Evolutionary conservation across 2,113 vertebrate species (phyloP).

Genomic region (Ptychochromis oligacanthus): DNA sequence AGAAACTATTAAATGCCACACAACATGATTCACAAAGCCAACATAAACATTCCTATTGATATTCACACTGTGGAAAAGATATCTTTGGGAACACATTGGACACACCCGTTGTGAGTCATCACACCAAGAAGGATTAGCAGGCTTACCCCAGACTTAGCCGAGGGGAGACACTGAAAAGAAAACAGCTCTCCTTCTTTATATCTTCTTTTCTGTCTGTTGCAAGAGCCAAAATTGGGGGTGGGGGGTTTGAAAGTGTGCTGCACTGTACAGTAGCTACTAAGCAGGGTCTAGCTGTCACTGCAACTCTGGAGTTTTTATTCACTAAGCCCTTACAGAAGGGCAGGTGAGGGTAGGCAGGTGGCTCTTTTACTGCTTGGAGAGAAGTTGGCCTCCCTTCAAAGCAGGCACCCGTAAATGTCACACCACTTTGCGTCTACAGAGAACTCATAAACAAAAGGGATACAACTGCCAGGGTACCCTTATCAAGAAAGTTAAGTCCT

Average conservation of each 20-base stretch:
- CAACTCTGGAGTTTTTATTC: constrained; percentile 61
- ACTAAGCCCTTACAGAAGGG: constrained; percentile 69
- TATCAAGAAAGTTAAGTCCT: constrained; percentile 19
- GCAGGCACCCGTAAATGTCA: constrained; percentile 65
- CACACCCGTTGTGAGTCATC: constrained; percentile 79
- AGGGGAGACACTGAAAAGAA: constrained; percentile 77
- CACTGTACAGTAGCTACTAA: constrained; percentile 60
- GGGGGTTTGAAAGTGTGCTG: constrained; percentile 59
- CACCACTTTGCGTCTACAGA: constrained; percentile 56
- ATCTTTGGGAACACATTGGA: constrained; percentile 76
- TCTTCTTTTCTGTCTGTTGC: constrained; percentile 72
- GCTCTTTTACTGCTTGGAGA: constrained; percentile 70
- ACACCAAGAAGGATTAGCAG: constrained; percentile 72
- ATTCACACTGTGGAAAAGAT: constrained; percentile 71
- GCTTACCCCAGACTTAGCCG: constrained; percentile 75
- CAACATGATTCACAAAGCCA: constrained; percentile 61
- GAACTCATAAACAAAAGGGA: constrained; percentile 64
- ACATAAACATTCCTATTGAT: constrained; percentile 73
- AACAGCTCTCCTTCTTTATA: constrained; percentile 71
- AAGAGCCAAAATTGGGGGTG: constrained; percentile 57
- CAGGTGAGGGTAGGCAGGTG: constrained; percentile 79
- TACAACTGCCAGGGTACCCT: constrained; percentile 40
- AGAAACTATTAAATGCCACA: constrained; percentile 66
- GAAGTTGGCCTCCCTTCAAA: constrained; percentile 78
- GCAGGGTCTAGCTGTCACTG: constrained; percentile 48